A percentile compares a stretch with the other conserved stretches of the same genome.
Conservation (phyloP, 1,140 invertebrate genomes). For the Drosophila ambigua region DNA sequence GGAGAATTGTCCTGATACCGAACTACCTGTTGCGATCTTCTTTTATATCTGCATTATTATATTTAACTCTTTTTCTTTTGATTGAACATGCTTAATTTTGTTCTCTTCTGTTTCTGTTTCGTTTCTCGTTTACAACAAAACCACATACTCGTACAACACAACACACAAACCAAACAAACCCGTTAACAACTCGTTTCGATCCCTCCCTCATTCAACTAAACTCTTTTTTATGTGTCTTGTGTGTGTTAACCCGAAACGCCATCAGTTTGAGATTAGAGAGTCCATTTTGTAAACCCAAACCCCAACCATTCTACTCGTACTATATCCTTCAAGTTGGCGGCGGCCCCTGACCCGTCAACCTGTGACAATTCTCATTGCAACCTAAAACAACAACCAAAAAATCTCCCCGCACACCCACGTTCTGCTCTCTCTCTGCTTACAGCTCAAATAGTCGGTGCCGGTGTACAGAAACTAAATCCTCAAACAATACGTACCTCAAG, state of each 20-base stretch:
- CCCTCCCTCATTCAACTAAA: slow-evolving; percentile 57
- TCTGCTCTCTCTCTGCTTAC: slow-evolving; percentile 81
- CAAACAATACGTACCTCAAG: slow-evolving; percentile 86
- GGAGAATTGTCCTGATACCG: slow-evolving; percentile 17
- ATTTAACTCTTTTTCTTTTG: slow-evolving; percentile 46
- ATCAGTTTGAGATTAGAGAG: slow-evolving; percentile 63
- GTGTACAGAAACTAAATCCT: slow-evolving; percentile 87
- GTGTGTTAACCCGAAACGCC: slow-evolving; percentile 53
- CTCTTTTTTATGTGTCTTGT: slow-evolving; percentile 42
- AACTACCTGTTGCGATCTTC: slow-evolving; percentile 28
- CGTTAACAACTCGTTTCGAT: slow-evolving; percentile 72
- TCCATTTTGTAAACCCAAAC: slow-evolving; percentile 28
- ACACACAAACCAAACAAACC: slow-evolving; percentile 56
- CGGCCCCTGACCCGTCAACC: slow-evolving; percentile 14
- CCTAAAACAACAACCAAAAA: slow-evolving; percentile 70
- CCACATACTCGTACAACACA: slow-evolving; percentile 50
- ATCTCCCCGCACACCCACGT: slow-evolving; percentile 78
- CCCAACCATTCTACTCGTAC: slow-evolving; percentile 12
- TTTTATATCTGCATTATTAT: slow-evolving; percentile 43
- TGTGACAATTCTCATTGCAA: slow-evolving; percentile 64
- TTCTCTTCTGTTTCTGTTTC: slow-evolving; percentile 75
- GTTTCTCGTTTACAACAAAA: slow-evolving; percentile 69
- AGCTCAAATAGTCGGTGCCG: slow-evolving; percentile 88
- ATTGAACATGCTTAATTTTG: slow-evolving; percentile 80
- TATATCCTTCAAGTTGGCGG: slow-evolving; percentile 20